phyloP scores from a whole-genome alignment of 2,797 vertebrate genomes.

The Labeo calbasu region DNA sequence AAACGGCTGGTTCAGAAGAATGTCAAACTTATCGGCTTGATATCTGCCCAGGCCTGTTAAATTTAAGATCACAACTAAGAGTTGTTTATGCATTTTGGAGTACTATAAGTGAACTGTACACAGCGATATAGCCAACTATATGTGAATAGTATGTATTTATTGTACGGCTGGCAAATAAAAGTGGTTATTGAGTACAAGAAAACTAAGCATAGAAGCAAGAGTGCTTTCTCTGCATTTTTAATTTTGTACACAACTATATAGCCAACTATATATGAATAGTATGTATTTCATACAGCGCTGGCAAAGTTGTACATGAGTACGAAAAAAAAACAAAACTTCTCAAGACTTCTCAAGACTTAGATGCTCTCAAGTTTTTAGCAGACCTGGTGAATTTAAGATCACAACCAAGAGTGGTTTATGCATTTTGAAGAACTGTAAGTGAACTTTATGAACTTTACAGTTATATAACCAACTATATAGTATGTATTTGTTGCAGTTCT shows the following conservation, averaged over 20 bases:
- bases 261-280: neutral
- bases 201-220: neutral
- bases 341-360: too few species aligned
- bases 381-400: neutral
- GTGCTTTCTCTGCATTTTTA: neutral
- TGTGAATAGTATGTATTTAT: neutral
- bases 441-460: neutral
- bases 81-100: neutral
- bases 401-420: neutral
- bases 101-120: neutral
- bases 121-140: neutral
- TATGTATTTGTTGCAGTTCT: neutral
- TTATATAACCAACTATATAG: neutral
- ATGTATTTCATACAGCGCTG: neutral
- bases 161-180: neutral
- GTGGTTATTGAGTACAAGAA: neutral
- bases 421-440: neutral
- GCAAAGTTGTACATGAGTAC: neutral
- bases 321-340: neutral
- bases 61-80: constrained; percentile 14
- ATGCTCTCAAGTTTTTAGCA: too few species aligned
- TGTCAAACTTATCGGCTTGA: constrained; percentile 31
- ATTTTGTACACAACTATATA: neutral
- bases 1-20: constrained; percentile 8
- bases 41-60: constrained; percentile 11